Conservation (phyloP, 2,797 vertebrate genomes). For the Oceanodroma leucorhoa region DNA sequence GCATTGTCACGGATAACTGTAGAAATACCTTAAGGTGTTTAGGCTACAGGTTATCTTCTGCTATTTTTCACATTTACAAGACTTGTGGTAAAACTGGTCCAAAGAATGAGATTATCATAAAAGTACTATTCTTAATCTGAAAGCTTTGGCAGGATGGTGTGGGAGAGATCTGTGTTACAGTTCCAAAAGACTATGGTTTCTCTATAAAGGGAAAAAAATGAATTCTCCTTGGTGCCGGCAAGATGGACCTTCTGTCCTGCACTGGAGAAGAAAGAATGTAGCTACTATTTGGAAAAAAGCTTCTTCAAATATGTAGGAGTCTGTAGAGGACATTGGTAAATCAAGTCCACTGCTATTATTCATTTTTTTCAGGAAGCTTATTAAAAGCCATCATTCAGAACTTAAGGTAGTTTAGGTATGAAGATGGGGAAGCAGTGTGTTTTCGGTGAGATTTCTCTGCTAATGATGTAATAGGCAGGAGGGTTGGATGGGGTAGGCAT, state of each 20-base stretch:
- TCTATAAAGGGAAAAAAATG: neutral
- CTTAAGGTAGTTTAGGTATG: neutral
- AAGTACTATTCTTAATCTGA: slow-evolving; percentile 3
- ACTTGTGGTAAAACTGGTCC: neutral
- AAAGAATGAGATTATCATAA: neutral
- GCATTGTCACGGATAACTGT: neutral
- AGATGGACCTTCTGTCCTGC: neutral
- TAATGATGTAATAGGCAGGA: neutral
- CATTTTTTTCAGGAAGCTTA: neutral
- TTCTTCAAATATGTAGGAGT: neutral
- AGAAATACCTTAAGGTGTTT: neutral
- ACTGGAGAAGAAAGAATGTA: neutral
- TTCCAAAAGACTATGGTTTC: neutral
- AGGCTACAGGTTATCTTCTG: neutral
- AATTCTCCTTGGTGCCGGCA: neutral
- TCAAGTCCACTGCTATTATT: neutral
- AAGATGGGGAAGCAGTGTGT: neutral
- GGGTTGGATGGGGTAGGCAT: neutral
- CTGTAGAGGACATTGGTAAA: neutral
- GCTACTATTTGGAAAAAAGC: neutral
- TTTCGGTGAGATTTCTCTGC: neutral
- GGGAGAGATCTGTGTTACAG: neutral
- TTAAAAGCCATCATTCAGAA: neutral
- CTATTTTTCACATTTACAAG: neutral
- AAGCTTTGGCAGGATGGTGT: neutral